These are phyloP conservation scores for Ricordea florida DNA, from an alignment of 92 coral and sea anemone species.

Conservation along the genomic window DNA sequence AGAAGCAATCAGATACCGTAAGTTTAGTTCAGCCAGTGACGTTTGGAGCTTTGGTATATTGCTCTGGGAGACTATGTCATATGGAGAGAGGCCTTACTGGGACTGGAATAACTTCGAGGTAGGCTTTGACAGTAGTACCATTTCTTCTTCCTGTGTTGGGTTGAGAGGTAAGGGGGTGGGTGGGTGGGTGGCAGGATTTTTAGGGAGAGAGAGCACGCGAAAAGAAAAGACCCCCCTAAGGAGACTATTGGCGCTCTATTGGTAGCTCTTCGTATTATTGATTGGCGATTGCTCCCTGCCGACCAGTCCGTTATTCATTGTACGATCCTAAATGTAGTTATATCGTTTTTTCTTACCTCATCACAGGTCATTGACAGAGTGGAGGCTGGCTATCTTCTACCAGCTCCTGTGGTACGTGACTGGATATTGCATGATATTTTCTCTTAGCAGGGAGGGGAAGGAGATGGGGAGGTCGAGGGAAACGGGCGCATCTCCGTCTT, in stretches of 20 bases:
- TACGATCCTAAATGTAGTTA: not conserved
- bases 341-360: not conserved
- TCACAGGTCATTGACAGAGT: conserved; percentile 87
- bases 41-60: conserved; percentile 94
- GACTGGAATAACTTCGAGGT: conserved; percentile 95
- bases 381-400: conserved; percentile 83
- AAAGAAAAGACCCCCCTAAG: no score
- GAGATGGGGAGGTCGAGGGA: no score
- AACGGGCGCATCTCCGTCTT: no score
- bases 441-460: no score
- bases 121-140: not conserved
- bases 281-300: no score
- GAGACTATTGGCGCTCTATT: no score
- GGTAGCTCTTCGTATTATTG: no score
- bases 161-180: not conserved
- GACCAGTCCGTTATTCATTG: no score
- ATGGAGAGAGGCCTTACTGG: conserved; percentile 91
- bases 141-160: not conserved
- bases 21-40: conserved; percentile 89
- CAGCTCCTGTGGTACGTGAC: conserved; percentile 85
- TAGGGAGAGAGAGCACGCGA: no score
- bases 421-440: no score
- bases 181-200: not conserved
- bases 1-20: conserved; percentile 84
- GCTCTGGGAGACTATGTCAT: conserved; percentile 91